Percentiles rank a stretch among this genome's conserved stretches.
These are phyloP conservation scores for Lampropteryx suffumata DNA, from an alignment of 2,888 invertebrate genomes.

Conservation along the genomic window DNA sequence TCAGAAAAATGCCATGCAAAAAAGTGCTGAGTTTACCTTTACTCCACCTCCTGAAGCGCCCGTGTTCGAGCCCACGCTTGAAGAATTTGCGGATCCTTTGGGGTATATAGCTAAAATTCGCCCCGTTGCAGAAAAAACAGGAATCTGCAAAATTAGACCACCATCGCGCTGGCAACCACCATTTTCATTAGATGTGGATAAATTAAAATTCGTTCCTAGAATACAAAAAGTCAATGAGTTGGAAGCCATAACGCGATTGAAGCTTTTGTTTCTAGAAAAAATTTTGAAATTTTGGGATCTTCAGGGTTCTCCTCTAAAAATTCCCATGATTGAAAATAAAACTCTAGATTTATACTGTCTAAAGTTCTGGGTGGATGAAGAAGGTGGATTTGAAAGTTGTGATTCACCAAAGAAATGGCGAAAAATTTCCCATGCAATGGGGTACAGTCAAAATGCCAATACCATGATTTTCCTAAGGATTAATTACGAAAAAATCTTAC, in stretches of 20 bases:
- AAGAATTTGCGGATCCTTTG: slow-evolving; percentile 89
- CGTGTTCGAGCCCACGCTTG: slow-evolving; percentile 86
- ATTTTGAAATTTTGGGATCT: slow-evolving; percentile 89
- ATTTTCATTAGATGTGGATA: slow-evolving; percentile 89
- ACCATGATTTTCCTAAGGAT: slow-evolving; percentile 82
- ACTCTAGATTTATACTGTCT: slow-evolving; percentile 86
- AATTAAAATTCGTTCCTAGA: slow-evolving; percentile 79
- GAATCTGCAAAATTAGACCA: slow-evolving; percentile 90
- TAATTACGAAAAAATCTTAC: slow-evolving; percentile 87
- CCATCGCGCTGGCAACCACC: slow-evolving; percentile 90
- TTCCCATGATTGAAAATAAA: slow-evolving; percentile 88
- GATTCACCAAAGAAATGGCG: slow-evolving; percentile 86
- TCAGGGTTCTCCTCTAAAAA: slow-evolving; percentile 85
- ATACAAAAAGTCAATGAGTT: slow-evolving; percentile 81
- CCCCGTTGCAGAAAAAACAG: slow-evolving; percentile 87
- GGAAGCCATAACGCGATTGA: slow-evolving; percentile 87
- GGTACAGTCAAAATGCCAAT: slow-evolving; percentile 82
- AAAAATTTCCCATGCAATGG: slow-evolving; percentile 84
- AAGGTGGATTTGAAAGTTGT: slow-evolving; percentile 83
- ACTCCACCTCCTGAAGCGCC: slow-evolving; percentile 85
- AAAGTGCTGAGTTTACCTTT: slow-evolving; percentile 78
- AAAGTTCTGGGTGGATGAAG: slow-evolving; percentile 83
- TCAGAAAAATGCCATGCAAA: slow-evolving; percentile 80
- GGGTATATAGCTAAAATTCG: slow-evolving; percentile 89
- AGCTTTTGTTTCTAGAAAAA: slow-evolving; percentile 88